These are phyloP conservation scores for Oceanodroma leucorhoa DNA, from an alignment of 2,797 vertebrate genomes.

Conservation along the genomic window DNA sequence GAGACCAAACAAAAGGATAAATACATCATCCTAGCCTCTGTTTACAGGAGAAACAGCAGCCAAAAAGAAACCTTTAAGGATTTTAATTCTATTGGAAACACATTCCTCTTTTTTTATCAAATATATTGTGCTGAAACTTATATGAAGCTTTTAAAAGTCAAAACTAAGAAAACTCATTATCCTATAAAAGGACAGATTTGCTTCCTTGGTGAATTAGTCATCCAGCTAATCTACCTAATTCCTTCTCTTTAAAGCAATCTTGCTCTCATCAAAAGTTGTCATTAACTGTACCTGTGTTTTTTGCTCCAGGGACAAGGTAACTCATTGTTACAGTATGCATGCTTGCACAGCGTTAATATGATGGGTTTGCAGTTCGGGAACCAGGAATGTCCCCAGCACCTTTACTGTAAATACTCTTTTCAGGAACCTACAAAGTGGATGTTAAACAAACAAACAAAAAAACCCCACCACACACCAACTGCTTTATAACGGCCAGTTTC, in stretches of 20 bases:
- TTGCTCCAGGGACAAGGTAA: background rate
- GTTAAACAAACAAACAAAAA: background rate
- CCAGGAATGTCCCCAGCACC: background rate
- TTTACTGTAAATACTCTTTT: background rate
- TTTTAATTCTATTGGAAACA: constrained; percentile 42
- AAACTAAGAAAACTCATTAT: background rate
- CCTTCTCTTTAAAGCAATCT: background rate
- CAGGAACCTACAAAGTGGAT: background rate
- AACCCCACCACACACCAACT: background rate
- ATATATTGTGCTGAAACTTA: background rate
- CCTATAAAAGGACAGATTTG: background rate
- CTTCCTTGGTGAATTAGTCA: background rate
- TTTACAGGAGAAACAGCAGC: constrained; percentile 42
- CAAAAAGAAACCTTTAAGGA: constrained; percentile 40
- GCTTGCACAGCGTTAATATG: background rate
- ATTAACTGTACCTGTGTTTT: background rate
- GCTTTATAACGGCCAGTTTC: background rate
- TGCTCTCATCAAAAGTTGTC: background rate
- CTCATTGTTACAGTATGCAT: background rate
- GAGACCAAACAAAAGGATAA: constrained; percentile 42
- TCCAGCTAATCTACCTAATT: background rate
- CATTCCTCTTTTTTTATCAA: constrained; percentile 32
- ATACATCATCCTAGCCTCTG: constrained; percentile 38
- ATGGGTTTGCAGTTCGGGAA: background rate
- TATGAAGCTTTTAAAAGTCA: background rate